These are phyloP conservation scores for Lomographa bimaculata DNA, from an alignment of 2,888 invertebrate species.

Conservation along the genomic window DNA sequence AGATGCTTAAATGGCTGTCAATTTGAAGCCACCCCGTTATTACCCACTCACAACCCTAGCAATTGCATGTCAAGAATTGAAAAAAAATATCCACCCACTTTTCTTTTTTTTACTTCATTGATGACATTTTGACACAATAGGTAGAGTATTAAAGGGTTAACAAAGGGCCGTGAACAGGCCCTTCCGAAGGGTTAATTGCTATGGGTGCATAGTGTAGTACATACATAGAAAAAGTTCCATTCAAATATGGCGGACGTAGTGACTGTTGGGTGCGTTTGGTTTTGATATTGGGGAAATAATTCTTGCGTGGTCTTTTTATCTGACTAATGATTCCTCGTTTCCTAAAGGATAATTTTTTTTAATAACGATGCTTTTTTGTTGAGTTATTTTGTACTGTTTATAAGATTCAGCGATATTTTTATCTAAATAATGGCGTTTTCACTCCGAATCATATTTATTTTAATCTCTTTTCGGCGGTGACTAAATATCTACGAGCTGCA, in stretches of 20 bases:
- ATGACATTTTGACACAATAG: conserved; percentile 80
- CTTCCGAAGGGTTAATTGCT: conserved; percentile 75
- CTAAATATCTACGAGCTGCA: no score
- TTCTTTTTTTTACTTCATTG: conserved; percentile 42
- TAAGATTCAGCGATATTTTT: no score
- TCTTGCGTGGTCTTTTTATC: no score
- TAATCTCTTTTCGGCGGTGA: no score
- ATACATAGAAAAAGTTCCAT: conserved; percentile 44
- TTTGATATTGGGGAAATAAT: no score
- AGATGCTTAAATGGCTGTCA: conserved; percentile 66
- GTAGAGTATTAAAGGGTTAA: conserved; percentile 69
- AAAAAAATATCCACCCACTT: conserved; percentile 73
- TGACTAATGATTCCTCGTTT: no score
- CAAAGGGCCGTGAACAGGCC: conserved; percentile 70
- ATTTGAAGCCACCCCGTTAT: conserved; percentile 58
- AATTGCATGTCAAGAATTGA: conserved; percentile 38
- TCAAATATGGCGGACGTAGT: conserved; percentile 32
- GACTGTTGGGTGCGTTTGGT: conserved; percentile 28
- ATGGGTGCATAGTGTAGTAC: conserved; percentile 53
- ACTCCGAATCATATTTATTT: no score
- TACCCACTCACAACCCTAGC: conserved; percentile 67
- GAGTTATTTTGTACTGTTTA: no score
- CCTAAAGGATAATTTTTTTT: no score
- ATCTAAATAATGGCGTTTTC: no score
- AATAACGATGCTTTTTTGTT: no score